Evolutionary conservation across 2,797 vertebrate genomes (phyloP), one percentile per base, ranked within the genome.

Genomic region (Rachycentron canadum): DNA sequence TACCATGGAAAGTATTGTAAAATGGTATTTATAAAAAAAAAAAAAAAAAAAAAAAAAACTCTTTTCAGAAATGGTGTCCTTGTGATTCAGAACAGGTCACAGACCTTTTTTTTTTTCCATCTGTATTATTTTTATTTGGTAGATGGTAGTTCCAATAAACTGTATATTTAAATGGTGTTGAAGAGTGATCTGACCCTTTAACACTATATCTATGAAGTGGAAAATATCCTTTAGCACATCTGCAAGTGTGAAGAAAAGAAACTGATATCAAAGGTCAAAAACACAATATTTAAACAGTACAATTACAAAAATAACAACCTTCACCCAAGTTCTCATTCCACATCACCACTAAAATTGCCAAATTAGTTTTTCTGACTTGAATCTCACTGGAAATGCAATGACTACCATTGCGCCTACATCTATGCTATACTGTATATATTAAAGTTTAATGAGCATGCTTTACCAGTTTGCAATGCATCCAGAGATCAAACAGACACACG

Each of bases 401-500:
- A 52, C 75, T 83, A 76, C 66, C 28, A 9, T n/a, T 68, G 68
- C 75, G 65, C 57, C 78, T 71, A n/a, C 23, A 70, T 70, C 68
- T 56, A 78, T 77, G 67, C 76, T 30, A 25, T 52, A 77, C 74
- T 52, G 70, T 71, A 83, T 81, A 56, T 86, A 85, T 90, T 77
- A 86, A 82, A 80, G 79, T 84, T 84, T 84, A 86, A 86, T 86
- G 66, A 81, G 80, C 60, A 67, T 64, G 63, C 73, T 82, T 79
- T 73, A 75, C 66, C 41, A 57, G 82, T 76, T 64, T 40, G 67
- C 69, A 56, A 8, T 72, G 77, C 43, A 56, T 69, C 19, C 49
- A 61, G 56, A 55, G 57, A 81, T 85, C 83, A 84, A 80, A 81
- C 65, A 47, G n/a, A 73, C 38, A 38, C 63, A 59, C 47, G 23